These are phyloP conservation scores for Callocephalon fimbriatum DNA, from an alignment of 2,113 vertebrate species.

Conservation along the genomic window DNA sequence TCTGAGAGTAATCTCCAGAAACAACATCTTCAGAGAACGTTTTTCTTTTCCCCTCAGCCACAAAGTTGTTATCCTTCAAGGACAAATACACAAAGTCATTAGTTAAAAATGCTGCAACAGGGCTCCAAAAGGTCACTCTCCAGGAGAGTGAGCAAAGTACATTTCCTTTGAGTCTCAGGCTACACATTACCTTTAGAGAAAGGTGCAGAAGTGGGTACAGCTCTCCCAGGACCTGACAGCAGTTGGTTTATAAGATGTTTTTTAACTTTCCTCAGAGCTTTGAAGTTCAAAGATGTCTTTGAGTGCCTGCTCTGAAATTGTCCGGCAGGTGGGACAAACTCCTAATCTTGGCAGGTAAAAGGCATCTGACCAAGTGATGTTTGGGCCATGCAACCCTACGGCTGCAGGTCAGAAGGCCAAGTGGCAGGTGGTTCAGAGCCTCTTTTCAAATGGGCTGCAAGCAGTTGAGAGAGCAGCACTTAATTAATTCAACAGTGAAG, in stretches of 20 bases:
- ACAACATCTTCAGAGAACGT: not conserved
- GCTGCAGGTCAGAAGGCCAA: not conserved
- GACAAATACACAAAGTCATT: constrained; percentile 17
- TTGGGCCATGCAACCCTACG: not conserved
- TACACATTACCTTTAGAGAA: not conserved
- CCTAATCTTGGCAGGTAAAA: not conserved
- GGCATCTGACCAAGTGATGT: rapidly evolving
- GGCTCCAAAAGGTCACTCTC: not conserved
- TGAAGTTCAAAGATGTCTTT: constrained; percentile 2
- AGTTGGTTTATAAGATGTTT: not conserved
- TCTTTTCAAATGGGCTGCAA: not conserved
- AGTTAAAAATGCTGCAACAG: not conserved
- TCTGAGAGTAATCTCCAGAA: not conserved
- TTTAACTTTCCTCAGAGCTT: not conserved
- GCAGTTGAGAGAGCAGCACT: not conserved
- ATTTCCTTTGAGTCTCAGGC: not conserved
- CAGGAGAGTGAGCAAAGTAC: not conserved
- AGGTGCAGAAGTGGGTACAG: not conserved
- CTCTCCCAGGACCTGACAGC: not conserved
- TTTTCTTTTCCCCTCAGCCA: not conserved
- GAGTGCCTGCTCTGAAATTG: not conserved
- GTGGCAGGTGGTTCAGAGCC: not conserved
- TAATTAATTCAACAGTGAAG: not conserved
- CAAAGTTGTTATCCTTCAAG: constrained; percentile 1
- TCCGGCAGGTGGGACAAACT: not conserved